Conservation (phyloP, 2,888 invertebrate species). For the Idaea biselata region DNA sequence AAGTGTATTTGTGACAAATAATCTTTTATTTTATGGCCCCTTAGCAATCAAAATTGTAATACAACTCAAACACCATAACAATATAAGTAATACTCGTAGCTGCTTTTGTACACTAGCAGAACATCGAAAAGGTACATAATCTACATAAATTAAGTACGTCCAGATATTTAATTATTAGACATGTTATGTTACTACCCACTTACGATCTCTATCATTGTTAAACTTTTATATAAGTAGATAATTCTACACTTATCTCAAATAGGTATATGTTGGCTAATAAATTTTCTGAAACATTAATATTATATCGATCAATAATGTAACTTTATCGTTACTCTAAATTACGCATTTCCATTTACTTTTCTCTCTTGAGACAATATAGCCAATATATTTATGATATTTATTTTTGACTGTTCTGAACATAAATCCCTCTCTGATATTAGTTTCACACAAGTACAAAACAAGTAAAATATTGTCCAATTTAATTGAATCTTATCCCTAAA, state of each 20-base stretch:
- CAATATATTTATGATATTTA: neutral
- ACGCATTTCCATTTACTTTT: conserved; percentile 6
- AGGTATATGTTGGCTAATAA: conserved; percentile 64
- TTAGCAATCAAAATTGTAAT: conserved; percentile 53
- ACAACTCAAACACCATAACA: conserved; percentile 50
- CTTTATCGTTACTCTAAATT: conserved; percentile 10
- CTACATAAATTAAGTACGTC: conserved; percentile 64
- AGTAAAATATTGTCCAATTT: conserved; percentile 70
- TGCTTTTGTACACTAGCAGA: conserved; percentile 46
- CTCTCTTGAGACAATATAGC: neutral
- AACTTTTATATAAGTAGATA: conserved; percentile 48
- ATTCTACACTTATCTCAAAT: conserved; percentile 63
- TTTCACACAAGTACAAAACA: conserved; percentile 10
- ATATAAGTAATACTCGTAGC: conserved; percentile 41
- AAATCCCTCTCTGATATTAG: conserved; percentile 1
- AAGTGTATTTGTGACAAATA: conserved; percentile 22
- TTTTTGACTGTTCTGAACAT: neutral
- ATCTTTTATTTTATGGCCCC: conserved; percentile 61
- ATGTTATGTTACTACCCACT: conserved; percentile 55
- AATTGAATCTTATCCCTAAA: conserved; percentile 69
- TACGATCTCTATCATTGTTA: conserved; percentile 52
- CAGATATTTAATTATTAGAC: conserved; percentile 46
- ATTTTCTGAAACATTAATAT: conserved; percentile 70
- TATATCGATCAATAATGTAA: conserved; percentile 34
- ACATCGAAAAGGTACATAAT: conserved; percentile 31